Base-by-base conservation (phyloP, 1,140 invertebrate genomes). In the Lineus longissimus region DNA sequence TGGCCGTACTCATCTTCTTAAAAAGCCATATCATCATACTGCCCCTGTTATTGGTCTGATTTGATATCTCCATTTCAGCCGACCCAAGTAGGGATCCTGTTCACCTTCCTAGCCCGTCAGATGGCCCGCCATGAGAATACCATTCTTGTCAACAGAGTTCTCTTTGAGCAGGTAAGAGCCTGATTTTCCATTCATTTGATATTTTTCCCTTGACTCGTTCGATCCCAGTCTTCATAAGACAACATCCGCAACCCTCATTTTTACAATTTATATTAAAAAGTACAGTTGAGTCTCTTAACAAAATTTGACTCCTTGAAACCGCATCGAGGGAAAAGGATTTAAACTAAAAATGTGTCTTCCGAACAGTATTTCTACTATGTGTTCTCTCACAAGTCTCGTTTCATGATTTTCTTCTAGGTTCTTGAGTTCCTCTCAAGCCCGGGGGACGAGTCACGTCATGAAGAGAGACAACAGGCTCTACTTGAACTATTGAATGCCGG, bases 381-480 rank as follows among this genome's bases (percentile, higher is more conserved):
- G n/a, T n/a, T n/a, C n/a, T n/a, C n/a, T n/a, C n/a, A n/a, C n/a
- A n/a, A n/a, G n/a, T n/a, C n/a, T n/a, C n/a, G n/a, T n/a, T n/a
- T n/a, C n/a, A n/a, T 6, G 4, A 51, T 51, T 51, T n/a, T 51
- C n/a, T 51, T n/a, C n/a, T 45, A 78, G 76, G 76, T 81, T 15
- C 61, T 81, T 30, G 78, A 81, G 70, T 78, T 77, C 41, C 57
- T 79, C 57, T 84, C 72, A 79, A 87, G 75, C 51, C 76, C 75
- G 15, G 72, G 82, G 64, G 80, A 86, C 71, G 82, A 85, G 64
- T 81, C 85, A 43, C 81, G 86, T 54, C 83, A 86, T 61, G 86
- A 88, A 66, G 91, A 93, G 73, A 83, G 90, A 55, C 91, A 95
- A 76, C 90, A 90, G 71, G 89, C 91, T 4, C 83, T 93, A 73